These are phyloP conservation scores for Drosophila kikkawai DNA, from an alignment of 1,140 invertebrate genomes.

Conservation along the genomic window DNA sequence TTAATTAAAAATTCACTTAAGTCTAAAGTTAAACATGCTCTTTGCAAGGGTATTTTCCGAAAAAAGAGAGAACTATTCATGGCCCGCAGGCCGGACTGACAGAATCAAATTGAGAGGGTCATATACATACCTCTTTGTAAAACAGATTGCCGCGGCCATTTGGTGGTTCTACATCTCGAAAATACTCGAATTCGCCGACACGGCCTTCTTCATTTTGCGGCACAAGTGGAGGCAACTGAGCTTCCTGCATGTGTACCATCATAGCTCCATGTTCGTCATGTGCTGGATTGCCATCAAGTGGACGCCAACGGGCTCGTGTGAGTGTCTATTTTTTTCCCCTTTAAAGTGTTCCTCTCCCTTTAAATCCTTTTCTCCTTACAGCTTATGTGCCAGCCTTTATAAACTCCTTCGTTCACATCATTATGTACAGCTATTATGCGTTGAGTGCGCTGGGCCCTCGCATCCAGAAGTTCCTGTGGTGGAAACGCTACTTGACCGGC, in stretches of 20 bases:
- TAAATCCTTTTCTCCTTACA: slow-evolving; percentile 68
- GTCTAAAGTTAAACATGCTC: background rate
- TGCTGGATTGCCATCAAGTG: slow-evolving; percentile 99
- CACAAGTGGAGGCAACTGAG: slow-evolving; percentile 95
- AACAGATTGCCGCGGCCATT: slow-evolving; percentile 95
- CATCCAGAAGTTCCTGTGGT: slow-evolving; percentile 94
- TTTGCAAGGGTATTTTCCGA: slow-evolving; percentile 3
- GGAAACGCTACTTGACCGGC: slow-evolving; percentile 97
- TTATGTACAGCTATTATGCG: slow-evolving; percentile 98
- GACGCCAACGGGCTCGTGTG: slow-evolving; percentile 97
- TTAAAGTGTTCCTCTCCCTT: background rate
- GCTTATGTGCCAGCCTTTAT: slow-evolving; percentile 95
- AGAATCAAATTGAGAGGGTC: slow-evolving; percentile 17
- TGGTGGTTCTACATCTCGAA: slow-evolving; percentile 99
- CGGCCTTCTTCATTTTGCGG: slow-evolving; percentile 95
- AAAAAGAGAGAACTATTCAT: slow-evolving; percentile 4
- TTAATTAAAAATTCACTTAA: too few relatives aligned
- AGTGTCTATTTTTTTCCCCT: slow-evolving; percentile 83
- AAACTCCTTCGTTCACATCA: slow-evolving; percentile 95
- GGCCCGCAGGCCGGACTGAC: slow-evolving; percentile 11
- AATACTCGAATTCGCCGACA: slow-evolving; percentile 96
- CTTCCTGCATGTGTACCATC: slow-evolving; percentile 96
- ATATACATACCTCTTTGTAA: slow-evolving; percentile 3
- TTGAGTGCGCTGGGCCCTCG: slow-evolving; percentile 92
- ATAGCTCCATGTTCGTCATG: slow-evolving; percentile 95